A percentile compares a stretch with the other conserved stretches of the same genome.
phyloP scores from a whole-genome alignment of 2,797 vertebrate genomes.

The Acrocephalus scirpaceus region DNA sequence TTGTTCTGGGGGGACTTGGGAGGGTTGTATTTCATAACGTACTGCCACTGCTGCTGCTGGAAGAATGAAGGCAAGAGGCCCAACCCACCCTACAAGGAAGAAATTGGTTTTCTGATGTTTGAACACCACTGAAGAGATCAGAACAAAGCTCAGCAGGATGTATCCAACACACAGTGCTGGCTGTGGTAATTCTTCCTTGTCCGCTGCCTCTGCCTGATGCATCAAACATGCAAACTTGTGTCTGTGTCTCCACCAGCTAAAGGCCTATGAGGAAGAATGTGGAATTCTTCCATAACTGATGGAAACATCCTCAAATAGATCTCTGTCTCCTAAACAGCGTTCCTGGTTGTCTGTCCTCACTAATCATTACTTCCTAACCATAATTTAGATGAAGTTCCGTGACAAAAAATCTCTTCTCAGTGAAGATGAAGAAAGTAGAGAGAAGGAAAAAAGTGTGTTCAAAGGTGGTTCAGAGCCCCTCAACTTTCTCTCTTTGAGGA shows the following conservation, averaged over 20 bases:
- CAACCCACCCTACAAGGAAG: slow-evolving; percentile 11
- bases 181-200: not conserved
- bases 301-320: not conserved
- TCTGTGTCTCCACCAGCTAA: not conserved
- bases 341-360: not conserved
- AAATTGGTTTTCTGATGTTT: not conserved
- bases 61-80: not conserved
- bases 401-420: not conserved
- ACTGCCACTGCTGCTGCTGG: slow-evolving; percentile 60
- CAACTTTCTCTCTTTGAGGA: not conserved
- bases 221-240: not conserved
- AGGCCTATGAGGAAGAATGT: not conserved
- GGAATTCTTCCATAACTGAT: not conserved
- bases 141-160: not conserved
- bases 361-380: not conserved
- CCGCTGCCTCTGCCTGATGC: not conserved
- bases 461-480: not conserved
- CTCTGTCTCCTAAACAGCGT: accelerated
- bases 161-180: not conserved
- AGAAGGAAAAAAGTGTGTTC: not conserved
- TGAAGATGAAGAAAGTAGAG: not conserved
- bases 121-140: not conserved
- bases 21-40: slow-evolving; percentile 3
- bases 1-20: not conserved
- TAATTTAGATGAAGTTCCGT: not conserved